Evolutionary conservation across 1,140 invertebrate species (phyloP).

Genomic region (Vanessa tameamea): DNA sequence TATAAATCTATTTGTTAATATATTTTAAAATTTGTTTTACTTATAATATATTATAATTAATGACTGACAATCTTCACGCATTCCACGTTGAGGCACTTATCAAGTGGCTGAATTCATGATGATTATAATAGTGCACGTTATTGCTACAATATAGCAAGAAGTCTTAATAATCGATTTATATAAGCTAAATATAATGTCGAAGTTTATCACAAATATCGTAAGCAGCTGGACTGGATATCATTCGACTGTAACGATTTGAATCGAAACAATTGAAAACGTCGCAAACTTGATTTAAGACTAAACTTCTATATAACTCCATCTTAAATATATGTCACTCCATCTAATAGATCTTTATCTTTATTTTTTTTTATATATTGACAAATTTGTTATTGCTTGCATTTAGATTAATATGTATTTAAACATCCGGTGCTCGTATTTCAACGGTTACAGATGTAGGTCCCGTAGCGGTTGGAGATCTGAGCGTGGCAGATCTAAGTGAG

Average conservation of each 20-base stretch:
- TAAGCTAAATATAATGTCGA: slow-evolving; percentile 67
- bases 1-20: slow-evolving; percentile 40
- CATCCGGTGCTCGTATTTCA: slow-evolving; percentile 72
- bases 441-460: slow-evolving; percentile 75
- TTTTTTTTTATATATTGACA: slow-evolving; percentile 27
- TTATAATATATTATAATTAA: slow-evolving; percentile 39
- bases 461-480: slow-evolving; percentile 68
- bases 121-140: slow-evolving; percentile 59
- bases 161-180: slow-evolving; percentile 49
- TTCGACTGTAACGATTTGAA: slow-evolving; percentile 33
- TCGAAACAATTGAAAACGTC: slow-evolving; percentile 4
- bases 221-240: slow-evolving; percentile 68
- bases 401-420: slow-evolving; percentile 43
- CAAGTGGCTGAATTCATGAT: slow-evolving; percentile 58
- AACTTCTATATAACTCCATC: slow-evolving; percentile 14
- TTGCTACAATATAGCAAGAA: slow-evolving; percentile 56
- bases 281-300: slow-evolving; percentile 22
- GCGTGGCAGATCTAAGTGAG: slow-evolving; percentile 78
- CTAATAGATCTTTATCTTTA: slow-evolving; percentile 5
- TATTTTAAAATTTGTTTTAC: slow-evolving; percentile 44
- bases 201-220: slow-evolving; percentile 73
- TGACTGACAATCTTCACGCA: slow-evolving; percentile 50
- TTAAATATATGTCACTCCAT: slow-evolving; percentile 17
- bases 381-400: slow-evolving; percentile 29
- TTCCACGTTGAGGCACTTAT: slow-evolving; percentile 72